Base-by-base conservation (phyloP, 1,140 invertebrate genomes). In the Drosophila persimilis region DNA sequence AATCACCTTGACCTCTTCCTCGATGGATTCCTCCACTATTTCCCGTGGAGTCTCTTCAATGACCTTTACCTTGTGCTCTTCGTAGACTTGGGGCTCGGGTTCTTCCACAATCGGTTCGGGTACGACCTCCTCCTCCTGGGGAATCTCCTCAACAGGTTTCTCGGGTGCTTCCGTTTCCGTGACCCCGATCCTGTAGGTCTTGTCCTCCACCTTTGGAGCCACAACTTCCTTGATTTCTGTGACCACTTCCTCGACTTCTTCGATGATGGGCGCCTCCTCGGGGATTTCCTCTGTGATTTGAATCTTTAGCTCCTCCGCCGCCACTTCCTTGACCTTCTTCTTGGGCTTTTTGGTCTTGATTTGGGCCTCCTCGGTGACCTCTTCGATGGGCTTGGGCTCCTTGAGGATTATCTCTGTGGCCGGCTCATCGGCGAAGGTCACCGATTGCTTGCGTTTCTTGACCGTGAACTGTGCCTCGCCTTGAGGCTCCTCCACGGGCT, bases 291-390 rank as follows among this genome's bases (percentile, higher is more conserved):
- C 80, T 1, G 70, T 71, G 3, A 90, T 72, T 13, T 63, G 35
- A 8, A 85, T 89, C 20, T 84, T 89, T 0, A 83, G 13, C 51
- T 89, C 85, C 11, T 89, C 73, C n/a, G 80, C 80, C 4, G 48
- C 76, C 13, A 73, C 66, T 15, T 89, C 78, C 52, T 73, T 84
- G 2, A 74, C 57, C 62, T 86, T 90, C 76, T 90, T 90, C 24
- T 90, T 90, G 0, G 81, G 71, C 31, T 91, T 91, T 48, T 89
- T 90, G 5, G 85, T 90, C 59, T 91, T 91, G 2, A 91, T 81
- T 53, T 80, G 62, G 4, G 80, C 79, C 35, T 73, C 75, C 64
- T 91, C 83, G 2, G 77, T 66, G 13, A 90, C 73, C 51, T 81
- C 83, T 55, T 90, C 85, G 17, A 69, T 31, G 0, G 90, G 80